Evolutionary conservation across 2,797 vertebrate genomes (phyloP), one percentile per base, ranked within the genome.

Genomic region (Smutsia temminckii): DNA sequence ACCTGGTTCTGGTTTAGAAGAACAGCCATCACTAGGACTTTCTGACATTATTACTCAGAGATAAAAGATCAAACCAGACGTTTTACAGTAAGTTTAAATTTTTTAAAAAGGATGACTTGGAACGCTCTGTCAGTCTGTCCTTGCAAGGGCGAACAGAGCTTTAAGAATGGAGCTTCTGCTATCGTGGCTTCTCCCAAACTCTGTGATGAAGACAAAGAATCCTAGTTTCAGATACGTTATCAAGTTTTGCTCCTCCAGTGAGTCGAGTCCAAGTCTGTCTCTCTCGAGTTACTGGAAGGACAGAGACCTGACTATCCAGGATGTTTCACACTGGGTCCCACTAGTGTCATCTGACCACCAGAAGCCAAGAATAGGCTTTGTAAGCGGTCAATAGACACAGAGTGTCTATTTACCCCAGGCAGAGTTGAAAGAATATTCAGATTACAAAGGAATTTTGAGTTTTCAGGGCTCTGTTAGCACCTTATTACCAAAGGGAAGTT

Each of bases 281-380:
- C 97, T 97, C 98, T 98, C 98, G 13, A 40, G 55, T 99, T 98
- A 98, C 98, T 96, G 86, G 66, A 93, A 97, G 97, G 93, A 99
- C 98, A 99, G 98, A 98, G 98, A 98, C 97, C 91, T 97, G 92
- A 98, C 98, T 99, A 98, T 99, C 90, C 96, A 93, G 84, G 94
- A 97, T 95, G 94, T 97, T 94, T 97, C 93, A 97, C 95, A 72
- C 55, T 23, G 57, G 53, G 89, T 89, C 97, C 97, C 98, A 96
- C 95, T 3, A 94, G 98, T 98, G 98, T 98, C 97, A 97, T 96
- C 98, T 99, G 98, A 98, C 98, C 98, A 96, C 98, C 98, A 98
- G 98, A 98, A 98, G 98, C 97, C 98, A 75, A 98, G 93, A 96
- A 88, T 96, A 90, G 93, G 83, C 95, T 96, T 98, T 98, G 98